A percentile compares a stretch with the other conserved stretches of the same genome.
Evolutionary conservation across 53 echinoderm and acorn worm species (phyloP).

Genomic region (Astropecten irregularis): DNA sequence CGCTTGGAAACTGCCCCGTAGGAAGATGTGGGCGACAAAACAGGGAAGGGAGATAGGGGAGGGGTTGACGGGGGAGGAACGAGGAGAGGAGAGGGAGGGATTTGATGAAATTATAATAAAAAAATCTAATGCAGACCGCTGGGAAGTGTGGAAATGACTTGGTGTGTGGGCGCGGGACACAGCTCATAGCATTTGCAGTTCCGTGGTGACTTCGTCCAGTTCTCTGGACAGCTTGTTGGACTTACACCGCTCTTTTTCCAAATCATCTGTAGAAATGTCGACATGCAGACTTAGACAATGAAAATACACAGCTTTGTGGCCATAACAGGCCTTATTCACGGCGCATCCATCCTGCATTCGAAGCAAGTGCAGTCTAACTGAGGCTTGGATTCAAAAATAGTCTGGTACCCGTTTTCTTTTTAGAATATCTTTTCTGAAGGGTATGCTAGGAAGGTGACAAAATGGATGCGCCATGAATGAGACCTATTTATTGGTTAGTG

Average conservation of each 20-base stretch:
- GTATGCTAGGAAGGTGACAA: too few relatives aligned
- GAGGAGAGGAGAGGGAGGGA: constrained; percentile 30
- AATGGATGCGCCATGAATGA: too few relatives aligned
- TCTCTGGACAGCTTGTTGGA: neutral
- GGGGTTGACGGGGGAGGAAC: neutral
- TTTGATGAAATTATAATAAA: neutral
- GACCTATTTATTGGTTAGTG: too few relatives aligned
- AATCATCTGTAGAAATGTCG: constrained; percentile 12
- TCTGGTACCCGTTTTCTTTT: too few relatives aligned
- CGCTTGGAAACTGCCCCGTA: too few relatives aligned
- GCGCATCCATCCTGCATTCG: too few relatives aligned
- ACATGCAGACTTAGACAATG: constrained; percentile 58
- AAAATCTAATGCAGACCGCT: constrained; percentile 33
- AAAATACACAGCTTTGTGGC: too few relatives aligned
- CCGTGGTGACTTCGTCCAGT: constrained; percentile 14
- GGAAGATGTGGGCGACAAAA: neutral
- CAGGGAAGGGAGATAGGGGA: neutral
- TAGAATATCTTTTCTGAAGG: too few relatives aligned
- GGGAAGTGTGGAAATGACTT: neutral
- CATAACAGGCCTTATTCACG: too few relatives aligned
- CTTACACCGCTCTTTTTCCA: neutral
- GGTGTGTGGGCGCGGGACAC: neutral
- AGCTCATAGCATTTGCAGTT: constrained; percentile 21
- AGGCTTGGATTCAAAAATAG: too few relatives aligned
- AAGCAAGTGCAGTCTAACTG: too few relatives aligned